Evolutionary conservation across 2,797 vertebrate genomes (phyloP), one percentile per base, ranked within the genome.

Genomic region (Salarias fasciatus): DNA sequence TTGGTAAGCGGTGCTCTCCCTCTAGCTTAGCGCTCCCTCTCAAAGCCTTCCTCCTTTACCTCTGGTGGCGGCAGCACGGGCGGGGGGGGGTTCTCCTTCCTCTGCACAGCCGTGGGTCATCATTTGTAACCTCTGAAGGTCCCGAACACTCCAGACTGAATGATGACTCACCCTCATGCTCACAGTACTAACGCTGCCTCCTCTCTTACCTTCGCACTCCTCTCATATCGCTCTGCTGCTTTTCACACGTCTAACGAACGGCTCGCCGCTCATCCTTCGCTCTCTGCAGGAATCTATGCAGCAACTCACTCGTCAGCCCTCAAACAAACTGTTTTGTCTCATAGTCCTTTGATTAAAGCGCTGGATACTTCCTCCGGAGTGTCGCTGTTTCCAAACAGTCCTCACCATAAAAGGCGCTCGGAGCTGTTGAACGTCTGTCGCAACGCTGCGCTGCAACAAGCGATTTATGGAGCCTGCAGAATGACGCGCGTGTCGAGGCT

Each of bases 1-100:
- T 95, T 98, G 97, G 97, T 99, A 98, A 99, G 97, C 80, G 64
- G 53, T 67, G 80, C 67, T 83, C 77, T 28, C 48, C 74, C 77
- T 70, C 15, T 70, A 79, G 78, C 53, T 24, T 83, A 74, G 70
- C 74, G 73, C 77, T 79, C 56, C 70, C 71, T 77, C 1, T 35
- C 56, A 13, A 53, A 47, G 14, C 61, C 53, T 71, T 2, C 63
- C 55, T 53, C 60, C 69, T 60, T 15, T 52, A 45, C 18, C 57
- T 30, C 54, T 69, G 18, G 24, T 40, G 18, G 18, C 18, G 18
- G 18, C 3, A 18, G 63, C 29, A 5, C 62, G 54, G 49, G n/a
- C n/a, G 18, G 18, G 18, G 18, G 18, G 18, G 18, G 24, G 2
- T 24, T 63, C 65, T 61, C 38, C 10, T 38, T 52, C 70, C 66